phyloP scores from a whole-genome alignment of 64 coral and sea anemone genomes.

The Acropora yongei region DNA sequence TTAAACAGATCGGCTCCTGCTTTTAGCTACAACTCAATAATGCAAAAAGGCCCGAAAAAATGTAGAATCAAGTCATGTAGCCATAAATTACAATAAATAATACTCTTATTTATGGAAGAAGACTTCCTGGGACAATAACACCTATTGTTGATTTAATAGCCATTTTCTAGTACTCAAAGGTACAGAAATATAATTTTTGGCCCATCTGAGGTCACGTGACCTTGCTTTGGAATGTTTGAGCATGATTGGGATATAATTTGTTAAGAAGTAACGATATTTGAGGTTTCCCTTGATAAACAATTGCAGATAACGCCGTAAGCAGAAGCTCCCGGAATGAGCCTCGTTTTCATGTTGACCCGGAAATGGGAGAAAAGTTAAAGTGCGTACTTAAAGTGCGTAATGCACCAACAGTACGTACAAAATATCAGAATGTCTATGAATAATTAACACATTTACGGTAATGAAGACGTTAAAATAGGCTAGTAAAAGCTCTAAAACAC shows the following conservation, averaged over 20 bases:
- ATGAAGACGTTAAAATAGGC: not conserved
- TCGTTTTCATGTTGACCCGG: conserved; percentile 31
- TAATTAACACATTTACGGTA: conserved; percentile 22
- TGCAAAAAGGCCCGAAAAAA: too few species aligned
- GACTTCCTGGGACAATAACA: too few species aligned
- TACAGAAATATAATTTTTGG: not conserved
- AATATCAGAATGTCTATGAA: conserved; percentile 38
- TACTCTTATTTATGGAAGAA: too few species aligned
- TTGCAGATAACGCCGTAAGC: not conserved
- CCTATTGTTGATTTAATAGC: too few species aligned
- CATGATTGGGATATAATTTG: not conserved
- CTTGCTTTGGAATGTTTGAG: not conserved
- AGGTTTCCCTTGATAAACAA: conserved; percentile 23
- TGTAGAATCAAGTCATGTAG: too few species aligned
- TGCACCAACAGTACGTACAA: conserved; percentile 16
- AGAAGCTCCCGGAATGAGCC: not conserved
- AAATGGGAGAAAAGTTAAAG: conserved; percentile 15
- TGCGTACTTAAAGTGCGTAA: not conserved
- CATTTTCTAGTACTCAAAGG: too few species aligned
- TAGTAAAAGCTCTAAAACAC: too few species aligned
- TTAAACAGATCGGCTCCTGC: too few species aligned
- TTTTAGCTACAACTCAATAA: too few species aligned
- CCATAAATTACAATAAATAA: too few species aligned
- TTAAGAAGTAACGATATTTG: too few species aligned
- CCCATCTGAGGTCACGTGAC: not conserved